Conservation (phyloP, 2,888 invertebrate species). For the Taphrorychus bicolor region DNA sequence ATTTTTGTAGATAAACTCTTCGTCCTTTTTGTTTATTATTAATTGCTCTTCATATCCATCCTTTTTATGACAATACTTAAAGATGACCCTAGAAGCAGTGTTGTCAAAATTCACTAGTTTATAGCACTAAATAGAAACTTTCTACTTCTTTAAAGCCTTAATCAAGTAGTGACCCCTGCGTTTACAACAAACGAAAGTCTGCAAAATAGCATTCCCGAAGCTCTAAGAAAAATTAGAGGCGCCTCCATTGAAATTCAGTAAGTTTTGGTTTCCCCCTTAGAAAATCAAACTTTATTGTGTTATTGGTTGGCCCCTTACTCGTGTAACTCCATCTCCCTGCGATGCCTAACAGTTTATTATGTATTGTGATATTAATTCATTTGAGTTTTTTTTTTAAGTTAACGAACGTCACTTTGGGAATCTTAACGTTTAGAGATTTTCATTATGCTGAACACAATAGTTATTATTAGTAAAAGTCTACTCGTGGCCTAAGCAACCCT, state of each 20-base stretch:
- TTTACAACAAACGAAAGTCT: conserved; percentile 49
- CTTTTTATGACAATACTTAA: not conserved
- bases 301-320: not conserved
- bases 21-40: not conserved
- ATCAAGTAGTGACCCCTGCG: conserved; percentile 47
- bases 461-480: no score
- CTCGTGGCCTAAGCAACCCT: no score
- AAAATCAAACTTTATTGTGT: not conserved
- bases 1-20: no score
- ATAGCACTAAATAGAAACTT: not conserved
- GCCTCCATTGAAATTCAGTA: conserved; percentile 49
- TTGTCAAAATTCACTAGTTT: not conserved
- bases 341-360: not conserved
- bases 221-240: conserved; percentile 48
- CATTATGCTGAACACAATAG: no score
- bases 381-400: no score
- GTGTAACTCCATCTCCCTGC: not conserved
- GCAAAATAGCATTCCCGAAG: conserved; percentile 48
- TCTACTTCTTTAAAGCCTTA: conserved; percentile 44
- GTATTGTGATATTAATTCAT: not conserved
- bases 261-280: conserved; percentile 32
- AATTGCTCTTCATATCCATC: not conserved
- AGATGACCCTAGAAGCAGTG: not conserved
- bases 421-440: no score
- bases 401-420: no score